phyloP scores from a whole-genome alignment of 2,113 vertebrate species.

The Ochotona princeps region DNA sequence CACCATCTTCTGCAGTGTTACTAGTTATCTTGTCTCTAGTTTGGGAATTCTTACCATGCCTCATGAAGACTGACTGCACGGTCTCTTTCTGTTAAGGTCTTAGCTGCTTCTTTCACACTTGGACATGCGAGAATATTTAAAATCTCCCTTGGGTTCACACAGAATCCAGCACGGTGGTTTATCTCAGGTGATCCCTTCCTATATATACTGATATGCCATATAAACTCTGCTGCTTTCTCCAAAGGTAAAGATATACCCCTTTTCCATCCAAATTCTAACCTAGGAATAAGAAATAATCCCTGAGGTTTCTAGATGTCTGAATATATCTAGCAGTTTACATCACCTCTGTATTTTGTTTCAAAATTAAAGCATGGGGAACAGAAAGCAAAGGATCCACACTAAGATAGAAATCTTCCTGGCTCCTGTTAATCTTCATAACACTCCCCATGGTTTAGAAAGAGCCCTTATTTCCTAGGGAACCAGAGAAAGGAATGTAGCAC shows the following conservation, averaged over 20 bases:
- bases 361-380: not conserved
- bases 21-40: not conserved
- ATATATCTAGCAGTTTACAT: not conserved
- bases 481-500: not conserved
- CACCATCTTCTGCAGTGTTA: not conserved
- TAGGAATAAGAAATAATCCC: not conserved
- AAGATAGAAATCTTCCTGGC: not conserved
- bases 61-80: not conserved
- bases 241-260: not conserved
- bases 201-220: not conserved
- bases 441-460: not conserved
- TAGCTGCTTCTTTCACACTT: not conserved
- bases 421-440: not conserved
- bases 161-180: not conserved
- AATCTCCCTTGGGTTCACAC: not conserved
- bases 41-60: not conserved
- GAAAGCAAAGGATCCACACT: not conserved
- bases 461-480: not conserved
- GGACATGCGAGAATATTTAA: not conserved
- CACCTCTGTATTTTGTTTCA: not conserved
- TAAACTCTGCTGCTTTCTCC: not conserved
- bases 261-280: constrained; percentile 15
- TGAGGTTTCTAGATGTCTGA: constrained; percentile 17
- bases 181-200: not conserved
- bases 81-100: not conserved